Base-by-base conservation (phyloP, 2,113 vertebrate species). In the Thymallus thymallus region DNA sequence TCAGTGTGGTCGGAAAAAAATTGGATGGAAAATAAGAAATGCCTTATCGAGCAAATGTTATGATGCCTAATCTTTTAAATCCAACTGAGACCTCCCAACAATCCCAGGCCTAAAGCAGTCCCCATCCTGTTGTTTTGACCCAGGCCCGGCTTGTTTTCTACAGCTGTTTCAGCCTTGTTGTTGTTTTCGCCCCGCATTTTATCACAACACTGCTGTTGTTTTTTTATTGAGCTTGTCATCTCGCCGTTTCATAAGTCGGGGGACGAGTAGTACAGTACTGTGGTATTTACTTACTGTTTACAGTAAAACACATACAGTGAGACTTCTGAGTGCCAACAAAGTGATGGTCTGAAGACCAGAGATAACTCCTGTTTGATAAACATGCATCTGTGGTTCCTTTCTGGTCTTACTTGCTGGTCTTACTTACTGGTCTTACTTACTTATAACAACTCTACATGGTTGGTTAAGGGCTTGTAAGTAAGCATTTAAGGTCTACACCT, bases 21-120 rank as follows among this genome's bases (percentile, higher is more conserved):
- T 55, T 80, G 78, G 75, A 76, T 5, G n/a, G 66, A 24, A 56
- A 51, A 51, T 66, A 78, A 77, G 76, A 83, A 85, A 87, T 83
- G 84, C 67, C 69, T 66, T 69, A 80, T 82, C 80, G 80, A 85
- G 87, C 77, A 89, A 81, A 87, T 89, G 83, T 81, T 85, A 78
- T 80, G 80, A 85, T 80, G 82, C 82, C 69, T 91, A 91, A 91
- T 91, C 91, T 91, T 89, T 91, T 91, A 91, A 91, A 88, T 90
- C 88, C 84, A 88, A 88, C 84, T 88, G 80, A 82, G 87, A 69
- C 77, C 77, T 87, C 20, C 61, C 69, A 85, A 81, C 84, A 87
- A 86, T 76, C 84, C 79, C 68, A 78, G 56, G 67, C 73, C 74
- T 81, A 66, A 83, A 85, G 81, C 80, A 73, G 68, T 79, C 74